Evolutionary conservation across 2,113 vertebrate genomes (phyloP).

Genomic region (Panthera uncia): DNA sequence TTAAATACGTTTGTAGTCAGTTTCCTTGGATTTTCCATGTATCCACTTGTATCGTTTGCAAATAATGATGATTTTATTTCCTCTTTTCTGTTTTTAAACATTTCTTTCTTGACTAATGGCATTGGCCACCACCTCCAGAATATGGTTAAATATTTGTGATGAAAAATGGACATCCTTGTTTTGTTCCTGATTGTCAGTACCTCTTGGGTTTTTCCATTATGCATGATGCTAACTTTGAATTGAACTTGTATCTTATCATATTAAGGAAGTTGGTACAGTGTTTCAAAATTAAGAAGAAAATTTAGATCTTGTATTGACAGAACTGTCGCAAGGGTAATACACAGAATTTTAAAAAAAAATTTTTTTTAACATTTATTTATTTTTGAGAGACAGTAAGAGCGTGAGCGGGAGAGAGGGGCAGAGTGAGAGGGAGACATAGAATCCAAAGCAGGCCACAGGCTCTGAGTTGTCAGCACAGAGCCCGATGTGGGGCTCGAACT

Average conservation of each 20-base stretch:
- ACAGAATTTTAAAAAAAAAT: background rate
- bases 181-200: background rate
- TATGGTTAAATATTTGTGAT: conserved; percentile 10
- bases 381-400: too few species aligned
- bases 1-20: background rate
- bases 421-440: too few species aligned
- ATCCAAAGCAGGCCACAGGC: too few species aligned
- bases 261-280: background rate
- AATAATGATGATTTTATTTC: conserved; percentile 19
- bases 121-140: background rate
- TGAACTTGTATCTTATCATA: background rate
- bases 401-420: too few species aligned
- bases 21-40: conserved; percentile 22
- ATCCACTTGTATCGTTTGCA: background rate
- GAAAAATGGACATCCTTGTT: conserved; percentile 11
- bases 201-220: background rate
- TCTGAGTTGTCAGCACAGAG: too few species aligned
- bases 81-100: conserved; percentile 9
- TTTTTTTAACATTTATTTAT: background rate
- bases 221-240: background rate
- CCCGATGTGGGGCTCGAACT: too few species aligned
- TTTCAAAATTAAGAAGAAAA: background rate
- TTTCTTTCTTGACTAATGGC: background rate
- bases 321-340: background rate
- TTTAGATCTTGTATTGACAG: background rate